Base-by-base conservation (phyloP, 2,113 vertebrate genomes). In the Apistogramma diplotaenia region DNA sequence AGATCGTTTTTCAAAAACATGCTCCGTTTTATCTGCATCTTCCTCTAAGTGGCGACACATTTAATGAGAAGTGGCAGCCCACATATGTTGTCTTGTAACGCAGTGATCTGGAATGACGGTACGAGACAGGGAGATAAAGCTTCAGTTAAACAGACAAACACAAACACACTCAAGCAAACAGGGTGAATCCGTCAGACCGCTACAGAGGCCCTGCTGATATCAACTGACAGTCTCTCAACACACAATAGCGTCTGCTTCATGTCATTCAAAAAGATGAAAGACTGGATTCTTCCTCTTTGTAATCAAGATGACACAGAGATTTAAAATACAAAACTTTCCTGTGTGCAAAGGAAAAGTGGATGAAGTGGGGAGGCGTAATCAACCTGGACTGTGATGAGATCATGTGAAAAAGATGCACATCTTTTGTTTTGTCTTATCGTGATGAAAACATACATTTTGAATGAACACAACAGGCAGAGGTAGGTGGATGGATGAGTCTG, bases 351-450 rank as follows among this genome's bases (percentile, higher is more conserved):
- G 12, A 0, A 62, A 79, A 78, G 1, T 57, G 59, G 81, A 74
- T 73, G 76, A 87, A 87, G 62, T 62, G 54, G 27, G 73, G 53
- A 77, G 62, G 53, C 19, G n/a, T 67, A 88, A 89, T 88, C 86
- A 86, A 77, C 83, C 49, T 58, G 62, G 74, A 57, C 78, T 59
- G 56, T 31, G 53, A 81, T 87, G 87, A 93, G 82, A 79, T 94
- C 88, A 85, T 46, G 56, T 58, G 79, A 49, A 76, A 43, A 37
- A 58, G 85, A 93, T 88, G 67, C 2, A 3, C 5, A 89, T 87
- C 79, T 86, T 81, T 86, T 90, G 78, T 88, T 93, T 71, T 84
- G 85, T 87, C 86, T 90, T 85, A 79, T 92, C 54, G 0, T 76
- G 55, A 86, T 77, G 79, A 88, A 78, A 74, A 85, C 78, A 87